Evolutionary conservation across 2,797 vertebrate genomes (phyloP), one percentile per base, ranked within the genome.

Genomic region (Enteromius trimaculatus): DNA sequence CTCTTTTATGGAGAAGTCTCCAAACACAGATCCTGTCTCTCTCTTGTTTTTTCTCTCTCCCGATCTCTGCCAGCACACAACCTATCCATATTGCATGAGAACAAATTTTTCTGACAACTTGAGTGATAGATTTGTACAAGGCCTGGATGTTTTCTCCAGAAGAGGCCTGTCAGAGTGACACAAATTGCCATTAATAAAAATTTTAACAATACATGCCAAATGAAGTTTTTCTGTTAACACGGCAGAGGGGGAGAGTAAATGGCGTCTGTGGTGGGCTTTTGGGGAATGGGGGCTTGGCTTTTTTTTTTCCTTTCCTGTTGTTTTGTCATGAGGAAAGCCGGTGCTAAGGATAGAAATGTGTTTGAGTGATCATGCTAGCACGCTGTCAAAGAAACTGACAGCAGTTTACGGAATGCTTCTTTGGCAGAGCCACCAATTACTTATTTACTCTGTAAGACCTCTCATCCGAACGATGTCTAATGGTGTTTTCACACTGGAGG

Each of bases 1-100:
- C 93, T 94, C 93, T 93, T 95, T 95, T 94, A 91, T 89, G 86
- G 91, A 62, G 89, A 87, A 92, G 92, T 90, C 90, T 93, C 92
- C 76, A 84, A 93, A 92, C 93, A 94, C 90, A 88, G 62, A 83
- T 69, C 87, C 83, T 81, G 80, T 87, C 91, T 92, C 89, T 92
- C 93, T 94, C 66, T 65, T 49, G 42, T 53, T 51, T 37, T 51
- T 34, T 77, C 55, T 93, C 89, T 86, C 92, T 94, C 92, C 88
- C 5, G 90, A 89, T 92, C 92, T 94, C 92, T 90, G 60, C 91
- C 93, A 92, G 95, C 94, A 93, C 93, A 81, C 82, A 90, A 91
- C 93, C 94, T 93, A 96, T 97, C 95, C 93, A 97, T 96, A 96
- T 96, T 97, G 95, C 92, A 96, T 97, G 96, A 96, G 95, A 96